Evolutionary conservation across 2,797 vertebrate species (phyloP).

Genomic region (Sebastiscus albofasciatus): DNA sequence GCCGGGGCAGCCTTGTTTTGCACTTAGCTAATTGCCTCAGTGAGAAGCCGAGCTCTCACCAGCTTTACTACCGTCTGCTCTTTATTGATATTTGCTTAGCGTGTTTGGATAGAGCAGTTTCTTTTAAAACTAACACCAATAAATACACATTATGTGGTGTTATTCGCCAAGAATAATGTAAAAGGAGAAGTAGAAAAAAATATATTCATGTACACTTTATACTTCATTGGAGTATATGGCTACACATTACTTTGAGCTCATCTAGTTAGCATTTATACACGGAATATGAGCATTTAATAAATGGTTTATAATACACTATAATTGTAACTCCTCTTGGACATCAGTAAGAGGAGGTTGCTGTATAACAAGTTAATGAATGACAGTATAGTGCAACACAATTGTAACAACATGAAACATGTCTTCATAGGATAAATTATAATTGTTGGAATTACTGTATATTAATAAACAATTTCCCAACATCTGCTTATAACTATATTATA

Average conservation of each 20-base stretch:
- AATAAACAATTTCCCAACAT: not conserved
- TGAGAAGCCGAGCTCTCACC: slow-evolving; percentile 28
- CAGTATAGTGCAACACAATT: not conserved
- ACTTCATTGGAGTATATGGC: not conserved
- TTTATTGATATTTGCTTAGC: slow-evolving; percentile 27
- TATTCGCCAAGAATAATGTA: not conserved
- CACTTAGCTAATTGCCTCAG: slow-evolving; percentile 65
- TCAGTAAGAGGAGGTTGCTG: not conserved
- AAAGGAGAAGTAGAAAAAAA: not conserved
- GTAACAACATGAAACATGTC: not conserved
- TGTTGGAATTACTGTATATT: not conserved
- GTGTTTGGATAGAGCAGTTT: slow-evolving; percentile 8
- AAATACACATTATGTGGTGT: not conserved
- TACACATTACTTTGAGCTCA: not conserved
- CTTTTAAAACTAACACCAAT: not conserved
- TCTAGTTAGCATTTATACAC: not conserved
- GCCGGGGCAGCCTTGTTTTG: slow-evolving; percentile 34
- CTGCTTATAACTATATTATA: not conserved
- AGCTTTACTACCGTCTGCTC: not conserved
- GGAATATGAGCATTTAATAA: not conserved
- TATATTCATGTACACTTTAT: not conserved
- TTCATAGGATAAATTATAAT: not conserved
- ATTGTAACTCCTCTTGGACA: not conserved
- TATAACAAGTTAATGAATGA: not conserved
- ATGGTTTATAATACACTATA: not conserved